Base-by-base conservation (phyloP, 1,140 invertebrate species). In the Caenorhabditis tropicalis region DNA sequence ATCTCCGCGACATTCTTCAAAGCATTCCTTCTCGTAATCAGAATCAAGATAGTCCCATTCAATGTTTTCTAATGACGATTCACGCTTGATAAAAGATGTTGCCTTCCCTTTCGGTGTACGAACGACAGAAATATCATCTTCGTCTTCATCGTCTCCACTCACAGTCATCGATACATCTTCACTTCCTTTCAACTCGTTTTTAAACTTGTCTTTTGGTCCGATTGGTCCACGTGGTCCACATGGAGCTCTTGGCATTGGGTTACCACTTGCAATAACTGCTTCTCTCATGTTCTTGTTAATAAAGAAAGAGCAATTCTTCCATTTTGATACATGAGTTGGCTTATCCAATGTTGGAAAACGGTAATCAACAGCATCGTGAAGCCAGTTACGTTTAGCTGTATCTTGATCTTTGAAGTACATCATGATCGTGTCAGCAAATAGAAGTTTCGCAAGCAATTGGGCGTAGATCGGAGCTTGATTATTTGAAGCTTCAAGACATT, bases 211-310 rank as follows among this genome's bases (percentile, higher is more conserved):
- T 43, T 74, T 74, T 24, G 65, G 65, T 27, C 65, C 65, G 36
- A 74, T 74, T 43, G 65, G 65, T 43, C 65, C 65, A 74, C 65
- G 65, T 39, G 65, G 65, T 27, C 65, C 65, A 46, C 65, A 74
- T 24, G 65, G 65, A 43, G 65, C 65, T 74, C 65, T 39, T 43
- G 65, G 65, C 65, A 74, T 74, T 24, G 65, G 7, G 24, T 9
- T 74, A 21, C 65, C 65, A 74, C 65, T 74, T 9, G 65, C 65
- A 43, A 74, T 74, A 4, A 74, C 65, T 24, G 65, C 65, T 43
- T 74, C 65, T 58, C 83, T n/a, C 83, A 84, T 84, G 39, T 84
- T 84, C 31, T 84, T 84, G 79, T 84, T 84, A 65, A 84, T 84
- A 21, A 65, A 65, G 53, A 74, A 74, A 2, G 83, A 84, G 31